These are phyloP conservation scores for Urocyon cinereoargenteus DNA, from an alignment of 2,797 vertebrate species.

Conservation along the genomic window DNA sequence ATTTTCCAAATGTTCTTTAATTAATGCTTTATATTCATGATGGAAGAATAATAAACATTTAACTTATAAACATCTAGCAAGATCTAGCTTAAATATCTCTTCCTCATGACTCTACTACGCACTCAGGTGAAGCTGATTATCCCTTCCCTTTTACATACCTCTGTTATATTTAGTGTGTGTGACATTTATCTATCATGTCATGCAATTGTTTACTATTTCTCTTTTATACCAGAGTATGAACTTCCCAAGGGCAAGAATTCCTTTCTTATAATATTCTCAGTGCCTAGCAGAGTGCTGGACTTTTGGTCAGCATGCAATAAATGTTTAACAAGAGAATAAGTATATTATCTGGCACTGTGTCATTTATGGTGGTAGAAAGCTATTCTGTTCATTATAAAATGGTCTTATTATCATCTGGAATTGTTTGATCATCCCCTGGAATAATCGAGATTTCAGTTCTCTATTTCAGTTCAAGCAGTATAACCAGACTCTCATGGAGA, in stretches of 20 bases:
- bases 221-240: not conserved
- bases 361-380: not conserved
- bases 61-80: not conserved
- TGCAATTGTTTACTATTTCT: not conserved
- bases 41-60: not conserved
- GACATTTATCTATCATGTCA: not conserved
- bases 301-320: not conserved
- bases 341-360: not conserved
- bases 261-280: not conserved
- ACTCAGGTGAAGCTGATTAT: not conserved
- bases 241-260: not conserved
- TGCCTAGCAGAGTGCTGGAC: not conserved
- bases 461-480: not conserved
- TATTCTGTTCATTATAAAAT: not conserved
- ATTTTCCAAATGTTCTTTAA: slow-evolving; percentile 6
- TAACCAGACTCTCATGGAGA: not conserved
- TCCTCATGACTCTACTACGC: not conserved
- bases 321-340: not conserved
- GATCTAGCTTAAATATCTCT: not conserved
- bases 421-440: not conserved
- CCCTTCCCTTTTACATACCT: not conserved
- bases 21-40: not conserved
- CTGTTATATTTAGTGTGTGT: not conserved
- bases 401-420: not conserved
- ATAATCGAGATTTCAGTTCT: not conserved